Base-by-base conservation (phyloP, 2,888 invertebrate species). In the Dermolepida albohirtum region DNA sequence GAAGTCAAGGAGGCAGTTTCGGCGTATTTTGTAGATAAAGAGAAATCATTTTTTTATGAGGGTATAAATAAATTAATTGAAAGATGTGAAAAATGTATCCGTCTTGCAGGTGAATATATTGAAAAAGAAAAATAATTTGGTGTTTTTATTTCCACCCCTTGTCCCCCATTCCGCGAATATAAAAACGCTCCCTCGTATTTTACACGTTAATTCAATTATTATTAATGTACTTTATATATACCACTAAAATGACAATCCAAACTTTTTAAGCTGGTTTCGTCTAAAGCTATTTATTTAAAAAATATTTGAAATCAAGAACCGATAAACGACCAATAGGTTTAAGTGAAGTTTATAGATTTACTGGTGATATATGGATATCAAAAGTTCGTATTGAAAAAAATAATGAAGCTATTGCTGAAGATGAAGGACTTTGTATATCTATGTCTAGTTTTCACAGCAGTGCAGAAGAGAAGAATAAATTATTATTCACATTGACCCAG, bases 31-130 rank as follows among this genome's bases (percentile, higher is more conserved):
- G n/a, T n/a, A n/a, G n/a, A n/a, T n/a, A n/a, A n/a, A n/a, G n/a
- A n/a, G n/a, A n/a, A n/a, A n/a, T n/a, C n/a, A n/a, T n/a, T n/a
- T n/a, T n/a, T n/a, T n/a, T n/a, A n/a, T n/a, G n/a, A n/a, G n/a
- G 98, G 95, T 12, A 93, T 99, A 80, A 93, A 98, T 77, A 89
- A 97, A 81, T 98, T 97, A n/a, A n/a, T n/a, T n/a, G n/a, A n/a
- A n/a, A n/a, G n/a, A n/a, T n/a, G n/a, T n/a, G n/a, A n/a, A n/a
- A n/a, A n/a, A n/a, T n/a, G n/a, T n/a, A n/a, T n/a, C n/a, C n/a
- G n/a, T n/a, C n/a, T n/a, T n/a, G n/a, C n/a, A n/a, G n/a, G n/a
- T n/a, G n/a, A n/a, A n/a, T n/a, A n/a, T n/a, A n/a, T n/a, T n/a
- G n/a, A n/a, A n/a, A n/a, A n/a, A n/a, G n/a, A n/a, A n/a, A n/a